Evolutionary conservation across 2,113 vertebrate species (phyloP).

Genomic region (Xiphorhynchus elegans): DNA sequence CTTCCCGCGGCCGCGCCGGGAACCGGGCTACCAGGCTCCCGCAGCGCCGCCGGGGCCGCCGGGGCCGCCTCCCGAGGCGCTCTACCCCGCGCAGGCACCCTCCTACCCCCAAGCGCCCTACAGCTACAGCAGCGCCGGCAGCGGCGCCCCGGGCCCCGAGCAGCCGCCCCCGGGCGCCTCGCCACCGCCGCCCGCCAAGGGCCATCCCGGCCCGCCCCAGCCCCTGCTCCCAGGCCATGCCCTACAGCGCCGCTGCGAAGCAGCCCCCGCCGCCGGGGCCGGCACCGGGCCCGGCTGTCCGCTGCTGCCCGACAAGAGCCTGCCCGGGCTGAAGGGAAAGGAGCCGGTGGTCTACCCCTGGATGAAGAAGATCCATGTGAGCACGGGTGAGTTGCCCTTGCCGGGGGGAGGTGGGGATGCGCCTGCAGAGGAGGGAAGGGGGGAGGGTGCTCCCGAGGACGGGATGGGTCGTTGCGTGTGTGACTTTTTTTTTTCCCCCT

Average conservation of each 20-base stretch:
- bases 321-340: conserved; percentile 86
- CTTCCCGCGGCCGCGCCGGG: no score
- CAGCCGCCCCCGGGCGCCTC: no score
- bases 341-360: conserved; percentile 98
- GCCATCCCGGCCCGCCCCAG: conserved; percentile 81
- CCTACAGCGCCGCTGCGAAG: conserved; percentile 78
- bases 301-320: conserved; percentile 82
- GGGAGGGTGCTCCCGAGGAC: conserved; percentile 21
- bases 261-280: conserved; percentile 72
- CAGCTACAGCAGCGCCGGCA: no score
- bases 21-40: no score
- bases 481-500: neutral
- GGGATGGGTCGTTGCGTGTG: conserved; percentile 11
- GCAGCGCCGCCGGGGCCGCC: no score
- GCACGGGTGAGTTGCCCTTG: conserved; percentile 85
- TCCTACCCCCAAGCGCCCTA: no score
- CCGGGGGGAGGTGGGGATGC: conserved; percentile 49
- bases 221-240: conserved; percentile 83
- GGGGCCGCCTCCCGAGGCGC: no score
- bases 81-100: no score
- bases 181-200: conserved; percentile 68
- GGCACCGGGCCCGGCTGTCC: conserved; percentile 83
- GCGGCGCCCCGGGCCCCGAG: no score
- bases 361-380: conserved; percentile 99
- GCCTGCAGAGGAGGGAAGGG: neutral